phyloP scores from a whole-genome alignment of 2,797 vertebrate species.

The Chiroxiphia lanceolata region DNA sequence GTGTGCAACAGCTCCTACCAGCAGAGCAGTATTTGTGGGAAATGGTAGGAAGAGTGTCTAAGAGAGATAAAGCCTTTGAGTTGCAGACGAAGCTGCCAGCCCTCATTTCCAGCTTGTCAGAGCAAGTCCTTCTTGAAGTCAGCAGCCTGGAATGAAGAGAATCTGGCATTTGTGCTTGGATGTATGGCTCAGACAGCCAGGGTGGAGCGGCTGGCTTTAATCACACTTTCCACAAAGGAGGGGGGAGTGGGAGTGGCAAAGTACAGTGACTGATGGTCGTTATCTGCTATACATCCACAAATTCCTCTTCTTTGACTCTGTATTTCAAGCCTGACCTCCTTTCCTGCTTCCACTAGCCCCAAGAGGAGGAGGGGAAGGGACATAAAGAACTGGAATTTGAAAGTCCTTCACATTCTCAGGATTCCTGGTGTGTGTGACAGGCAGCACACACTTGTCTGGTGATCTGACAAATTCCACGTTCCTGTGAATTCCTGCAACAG shows the following conservation, averaged over 20 bases:
- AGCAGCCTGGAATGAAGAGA: constrained; percentile 77
- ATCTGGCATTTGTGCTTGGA: constrained; percentile 64
- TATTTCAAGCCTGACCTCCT: not conserved
- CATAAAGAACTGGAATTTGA: not conserved
- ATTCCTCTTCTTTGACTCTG: not conserved
- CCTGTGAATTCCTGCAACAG: constrained; percentile 5
- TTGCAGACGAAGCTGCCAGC: constrained; percentile 31
- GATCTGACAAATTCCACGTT: not conserved
- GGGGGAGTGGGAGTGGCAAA: not conserved
- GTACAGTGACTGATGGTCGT: not conserved
- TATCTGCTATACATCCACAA: not conserved
- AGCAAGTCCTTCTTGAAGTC: constrained; percentile 68
- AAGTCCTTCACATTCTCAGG: not conserved
- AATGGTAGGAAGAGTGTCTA: constrained; percentile 15
- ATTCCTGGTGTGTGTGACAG: not conserved
- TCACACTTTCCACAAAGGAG: constrained; percentile 24
- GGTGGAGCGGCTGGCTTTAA: constrained; percentile 16
- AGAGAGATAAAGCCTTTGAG: constrained; percentile 54
- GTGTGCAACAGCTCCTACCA: constrained; percentile 25
- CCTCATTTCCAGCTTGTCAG: constrained; percentile 59
- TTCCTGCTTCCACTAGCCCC: not conserved
- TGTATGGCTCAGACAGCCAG: constrained; percentile 7
- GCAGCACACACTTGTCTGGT: not conserved
- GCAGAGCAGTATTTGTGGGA: constrained; percentile 35
- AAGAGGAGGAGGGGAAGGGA: not conserved